Conservation (phyloP, 2,797 vertebrate genomes). For the Sebastes wilsoni region DNA sequence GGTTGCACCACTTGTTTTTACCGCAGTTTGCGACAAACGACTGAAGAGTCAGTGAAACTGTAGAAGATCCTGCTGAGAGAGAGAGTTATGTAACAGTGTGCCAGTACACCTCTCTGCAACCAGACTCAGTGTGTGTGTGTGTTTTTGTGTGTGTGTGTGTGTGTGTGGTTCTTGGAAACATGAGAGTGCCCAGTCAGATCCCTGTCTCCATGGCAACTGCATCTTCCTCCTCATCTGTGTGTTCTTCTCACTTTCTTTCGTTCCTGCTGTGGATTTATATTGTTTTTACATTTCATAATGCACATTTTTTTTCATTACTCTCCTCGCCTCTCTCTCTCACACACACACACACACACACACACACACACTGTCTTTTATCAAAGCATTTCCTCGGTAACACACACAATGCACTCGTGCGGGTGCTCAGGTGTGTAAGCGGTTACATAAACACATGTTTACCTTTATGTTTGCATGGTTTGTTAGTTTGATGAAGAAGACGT, state of each 20-base stretch:
- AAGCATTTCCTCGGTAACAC: background rate
- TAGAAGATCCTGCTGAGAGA: background rate
- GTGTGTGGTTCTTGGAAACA: constrained; percentile 27
- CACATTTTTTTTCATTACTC: background rate
- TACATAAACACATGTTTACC: background rate
- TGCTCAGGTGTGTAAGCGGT: constrained; percentile 10
- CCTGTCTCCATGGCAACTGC: constrained; percentile 74
- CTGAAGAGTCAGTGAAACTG: background rate
- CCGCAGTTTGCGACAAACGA: too few relatives aligned
- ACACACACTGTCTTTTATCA: background rate
- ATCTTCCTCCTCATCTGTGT: constrained; percentile 56
- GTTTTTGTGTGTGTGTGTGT: background rate
- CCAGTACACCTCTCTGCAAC: background rate
- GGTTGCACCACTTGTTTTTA: too few relatives aligned
- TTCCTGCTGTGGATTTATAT: background rate
- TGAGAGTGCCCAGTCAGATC: constrained; percentile 28
- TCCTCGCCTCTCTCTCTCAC: background rate
- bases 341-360: background rate
- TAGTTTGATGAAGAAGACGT: background rate
- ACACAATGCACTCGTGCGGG: background rate
- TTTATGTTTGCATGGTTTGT: constrained; percentile 17
- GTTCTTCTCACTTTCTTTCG: constrained; percentile 2
- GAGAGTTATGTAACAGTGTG: constrained; percentile 38
- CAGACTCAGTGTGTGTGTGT: background rate
- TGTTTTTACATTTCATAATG: background rate